Evolutionary conservation across 2,113 vertebrate species (phyloP).

Genomic region (Nycticryphes semicollaris): DNA sequence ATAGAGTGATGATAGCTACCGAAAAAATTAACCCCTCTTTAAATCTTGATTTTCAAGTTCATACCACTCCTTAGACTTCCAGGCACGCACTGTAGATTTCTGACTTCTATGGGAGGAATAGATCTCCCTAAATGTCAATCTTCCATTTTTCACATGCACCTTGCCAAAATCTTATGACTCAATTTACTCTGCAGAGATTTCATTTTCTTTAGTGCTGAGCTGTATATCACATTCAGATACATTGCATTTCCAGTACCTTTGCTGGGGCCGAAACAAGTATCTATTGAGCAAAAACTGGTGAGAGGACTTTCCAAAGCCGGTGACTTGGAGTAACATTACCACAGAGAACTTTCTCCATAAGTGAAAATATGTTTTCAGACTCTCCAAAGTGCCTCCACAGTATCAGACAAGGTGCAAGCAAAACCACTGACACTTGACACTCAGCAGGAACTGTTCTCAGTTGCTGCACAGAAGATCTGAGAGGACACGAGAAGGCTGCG

Average conservation of each 20-base stretch:
- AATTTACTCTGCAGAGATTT: constrained; percentile 5
- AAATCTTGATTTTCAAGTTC: not conserved
- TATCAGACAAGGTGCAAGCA: not conserved
- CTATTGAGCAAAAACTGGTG: not conserved
- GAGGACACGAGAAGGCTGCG: not conserved
- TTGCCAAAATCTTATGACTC: constrained; percentile 12
- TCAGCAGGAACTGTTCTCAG: not conserved
- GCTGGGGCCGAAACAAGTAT: not conserved
- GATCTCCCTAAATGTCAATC: not conserved
- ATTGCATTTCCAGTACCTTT: not conserved
- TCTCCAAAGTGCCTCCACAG: not conserved
- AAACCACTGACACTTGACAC: not conserved
- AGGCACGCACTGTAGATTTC: not conserved
- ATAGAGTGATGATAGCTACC: not conserved
- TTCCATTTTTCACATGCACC: not conserved
- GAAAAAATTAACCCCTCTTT: not conserved
- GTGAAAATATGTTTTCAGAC: not conserved
- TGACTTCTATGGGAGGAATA: not conserved
- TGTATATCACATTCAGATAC: not conserved
- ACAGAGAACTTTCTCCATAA: not conserved
- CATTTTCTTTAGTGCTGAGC: not conserved
- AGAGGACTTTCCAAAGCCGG: not conserved
- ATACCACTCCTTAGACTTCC: not conserved
- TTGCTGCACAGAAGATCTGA: not conserved
- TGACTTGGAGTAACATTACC: not conserved